phyloP scores from a whole-genome alignment of 2,888 invertebrate genomes.

The Ditula angustiorana region DNA sequence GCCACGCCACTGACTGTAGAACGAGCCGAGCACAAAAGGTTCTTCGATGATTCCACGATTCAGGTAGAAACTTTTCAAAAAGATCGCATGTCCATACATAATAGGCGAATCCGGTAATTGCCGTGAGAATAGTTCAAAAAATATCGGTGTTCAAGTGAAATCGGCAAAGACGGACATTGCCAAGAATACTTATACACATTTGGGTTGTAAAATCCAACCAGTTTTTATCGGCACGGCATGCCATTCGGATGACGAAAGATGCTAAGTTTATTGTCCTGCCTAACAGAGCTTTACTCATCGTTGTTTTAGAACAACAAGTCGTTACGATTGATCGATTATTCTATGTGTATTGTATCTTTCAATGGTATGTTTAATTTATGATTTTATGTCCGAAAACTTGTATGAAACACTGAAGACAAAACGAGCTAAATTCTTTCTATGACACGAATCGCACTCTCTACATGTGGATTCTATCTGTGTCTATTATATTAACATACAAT shows the following conservation, averaged over 20 bases:
- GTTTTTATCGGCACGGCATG: slow-evolving; percentile 43
- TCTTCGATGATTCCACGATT: slow-evolving; percentile 58
- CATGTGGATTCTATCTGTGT: background rate
- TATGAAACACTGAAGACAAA: slow-evolving; percentile 10
- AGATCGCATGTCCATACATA: slow-evolving; percentile 43
- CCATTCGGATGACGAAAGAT: slow-evolving; percentile 45
- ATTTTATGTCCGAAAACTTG: background rate
- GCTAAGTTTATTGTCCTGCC: slow-evolving; percentile 41
- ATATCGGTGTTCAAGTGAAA: slow-evolving; percentile 37
- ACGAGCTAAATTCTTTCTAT: background rate
- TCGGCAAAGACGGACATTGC: slow-evolving; percentile 30
- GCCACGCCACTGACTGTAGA: slow-evolving; percentile 58
- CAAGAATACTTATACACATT: slow-evolving; percentile 1
- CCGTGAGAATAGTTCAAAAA: slow-evolving; percentile 43
- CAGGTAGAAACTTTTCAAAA: slow-evolving; percentile 60
- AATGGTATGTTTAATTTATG: background rate
- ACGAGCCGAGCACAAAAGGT: slow-evolving; percentile 54
- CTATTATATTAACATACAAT: slow-evolving; percentile 9
- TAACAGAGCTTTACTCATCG: slow-evolving; percentile 27
- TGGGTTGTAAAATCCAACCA: slow-evolving; percentile 37
- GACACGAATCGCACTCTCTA: background rate
- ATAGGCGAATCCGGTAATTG: slow-evolving; percentile 44
- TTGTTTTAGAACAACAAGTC: slow-evolving; percentile 30
- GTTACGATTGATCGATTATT: too few relatives aligned
- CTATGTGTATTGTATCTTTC: too few relatives aligned